Conservation (phyloP, 2,113 vertebrate species). For the Ceratotherium simum region DNA sequence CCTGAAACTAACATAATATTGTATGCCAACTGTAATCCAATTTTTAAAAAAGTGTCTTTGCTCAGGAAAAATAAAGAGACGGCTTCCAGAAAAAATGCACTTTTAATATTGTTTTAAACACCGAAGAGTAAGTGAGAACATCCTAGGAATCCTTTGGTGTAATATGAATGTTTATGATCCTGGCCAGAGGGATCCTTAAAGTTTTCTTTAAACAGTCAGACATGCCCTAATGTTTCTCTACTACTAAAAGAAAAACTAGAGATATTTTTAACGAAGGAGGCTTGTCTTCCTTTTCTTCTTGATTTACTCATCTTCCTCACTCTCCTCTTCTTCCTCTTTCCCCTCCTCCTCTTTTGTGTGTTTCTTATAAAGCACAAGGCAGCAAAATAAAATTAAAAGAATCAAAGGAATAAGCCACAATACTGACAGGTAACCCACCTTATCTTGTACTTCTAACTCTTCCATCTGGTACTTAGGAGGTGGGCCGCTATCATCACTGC, state of each 20-base stretch:
- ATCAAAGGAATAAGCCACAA: conserved; percentile 22
- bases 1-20: too few relatives aligned
- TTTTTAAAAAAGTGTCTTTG: not conserved
- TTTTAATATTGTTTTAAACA: conserved; percentile 51
- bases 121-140: not conserved
- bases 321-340: not conserved
- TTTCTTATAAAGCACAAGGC: not conserved
- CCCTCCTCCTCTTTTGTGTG: not conserved
- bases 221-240: not conserved
- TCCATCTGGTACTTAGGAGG: not conserved
- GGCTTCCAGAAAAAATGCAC: not conserved
- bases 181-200: not conserved
- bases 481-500: conserved; percentile 66
- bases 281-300: not conserved
- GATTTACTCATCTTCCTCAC: not conserved
- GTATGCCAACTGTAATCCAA: too few relatives aligned
- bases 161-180: not conserved
- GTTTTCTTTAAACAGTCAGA: conserved; percentile 4
- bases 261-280: not conserved
- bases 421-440: not conserved
- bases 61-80: not conserved
- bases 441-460: rapidly evolving
- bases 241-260: not conserved
- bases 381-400: not conserved
- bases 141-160: not conserved